These are phyloP conservation scores for Neodiprion lecontei DNA, from an alignment of 1,140 invertebrate species.

Conservation along the genomic window DNA sequence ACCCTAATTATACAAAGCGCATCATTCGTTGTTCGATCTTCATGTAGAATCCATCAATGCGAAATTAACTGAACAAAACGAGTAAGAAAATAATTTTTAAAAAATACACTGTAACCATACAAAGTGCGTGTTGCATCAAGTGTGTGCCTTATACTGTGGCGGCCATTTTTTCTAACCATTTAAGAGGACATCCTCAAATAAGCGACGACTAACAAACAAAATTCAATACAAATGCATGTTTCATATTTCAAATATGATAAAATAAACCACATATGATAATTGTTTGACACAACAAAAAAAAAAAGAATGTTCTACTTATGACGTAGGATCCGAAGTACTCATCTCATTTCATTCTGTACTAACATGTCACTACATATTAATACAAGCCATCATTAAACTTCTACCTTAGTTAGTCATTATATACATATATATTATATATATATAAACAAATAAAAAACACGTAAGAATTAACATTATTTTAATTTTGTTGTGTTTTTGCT, in stretches of 20 bases:
- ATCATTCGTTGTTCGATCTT: background rate
- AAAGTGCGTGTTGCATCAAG: constrained; percentile 59
- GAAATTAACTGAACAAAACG: background rate
- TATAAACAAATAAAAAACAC: constrained; percentile 34
- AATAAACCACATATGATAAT: no score
- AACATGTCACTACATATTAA: constrained; percentile 21
- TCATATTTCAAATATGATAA: background rate
- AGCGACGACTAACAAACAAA: background rate
- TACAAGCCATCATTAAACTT: background rate
- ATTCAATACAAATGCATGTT: background rate
- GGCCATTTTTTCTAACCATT: constrained; percentile 58
- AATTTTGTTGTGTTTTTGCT: constrained; percentile 62
- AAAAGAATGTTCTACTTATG: background rate
- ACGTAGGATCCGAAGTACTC: background rate
- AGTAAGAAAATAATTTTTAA: background rate
- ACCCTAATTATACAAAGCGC: background rate
- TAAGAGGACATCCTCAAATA: constrained; percentile 33
- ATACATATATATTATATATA: constrained; percentile 25
- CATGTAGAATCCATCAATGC: background rate
- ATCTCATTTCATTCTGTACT: constrained; percentile 22
- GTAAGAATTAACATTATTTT: constrained; percentile 59
- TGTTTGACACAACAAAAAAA: background rate
- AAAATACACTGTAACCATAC: constrained; percentile 22
- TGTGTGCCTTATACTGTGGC: constrained; percentile 63
- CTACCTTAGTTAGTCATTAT: constrained; percentile 12